Evolutionary conservation across 2,113 vertebrate species (phyloP).

Genomic region (Porphyrio hochstetteri): DNA sequence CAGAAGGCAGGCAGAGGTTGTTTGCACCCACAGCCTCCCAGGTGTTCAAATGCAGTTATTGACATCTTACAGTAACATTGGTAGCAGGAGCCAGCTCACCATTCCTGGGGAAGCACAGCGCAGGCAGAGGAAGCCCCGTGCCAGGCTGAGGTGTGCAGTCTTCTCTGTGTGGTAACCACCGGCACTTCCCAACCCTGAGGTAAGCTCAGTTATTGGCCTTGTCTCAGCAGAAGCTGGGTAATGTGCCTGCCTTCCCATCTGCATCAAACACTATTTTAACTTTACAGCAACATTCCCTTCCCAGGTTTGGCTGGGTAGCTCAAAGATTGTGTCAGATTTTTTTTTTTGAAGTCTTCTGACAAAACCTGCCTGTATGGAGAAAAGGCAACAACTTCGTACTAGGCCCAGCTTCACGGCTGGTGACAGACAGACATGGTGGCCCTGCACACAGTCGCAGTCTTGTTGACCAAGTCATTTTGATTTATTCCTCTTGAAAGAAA

Average conservation of each 20-base stretch:
- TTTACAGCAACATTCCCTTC: background rate
- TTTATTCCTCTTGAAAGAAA: background rate
- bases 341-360: background rate
- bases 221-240: background rate
- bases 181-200: background rate
- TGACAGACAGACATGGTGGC: background rate
- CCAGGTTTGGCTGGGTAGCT: background rate
- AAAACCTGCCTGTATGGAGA: fast-evolving
- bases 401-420: background rate
- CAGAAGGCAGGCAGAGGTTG: background rate
- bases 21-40: background rate
- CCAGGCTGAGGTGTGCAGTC: fast-evolving
- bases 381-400: background rate
- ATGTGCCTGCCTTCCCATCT: background rate
- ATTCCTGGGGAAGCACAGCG: background rate
- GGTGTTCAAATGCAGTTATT: background rate
- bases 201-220: background rate
- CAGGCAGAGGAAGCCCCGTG: fast-evolving
- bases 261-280: background rate
- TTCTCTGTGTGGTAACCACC: background rate
- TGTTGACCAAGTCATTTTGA: background rate
- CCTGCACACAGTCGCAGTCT: background rate
- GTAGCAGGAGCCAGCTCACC: background rate
- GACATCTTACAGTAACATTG: background rate
- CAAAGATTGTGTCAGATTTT: background rate